Conservation (phyloP, 2,888 invertebrate genomes). For the Diploptera punctata region DNA sequence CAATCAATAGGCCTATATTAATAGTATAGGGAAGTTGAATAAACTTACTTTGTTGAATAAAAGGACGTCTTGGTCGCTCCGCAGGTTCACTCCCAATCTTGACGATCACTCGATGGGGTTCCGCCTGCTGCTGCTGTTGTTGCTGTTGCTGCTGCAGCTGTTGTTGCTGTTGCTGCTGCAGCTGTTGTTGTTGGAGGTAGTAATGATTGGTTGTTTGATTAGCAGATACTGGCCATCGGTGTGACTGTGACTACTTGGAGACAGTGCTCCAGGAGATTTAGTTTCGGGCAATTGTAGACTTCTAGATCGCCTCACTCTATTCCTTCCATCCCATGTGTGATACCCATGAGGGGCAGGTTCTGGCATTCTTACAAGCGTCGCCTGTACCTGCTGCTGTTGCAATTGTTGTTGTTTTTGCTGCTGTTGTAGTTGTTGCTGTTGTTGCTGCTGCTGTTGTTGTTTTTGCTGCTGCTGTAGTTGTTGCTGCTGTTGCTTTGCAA, state of each 20-base stretch:
- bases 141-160: conserved; percentile 39
- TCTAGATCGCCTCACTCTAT: conserved; percentile 60
- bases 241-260: conserved; percentile 47
- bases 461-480: no score
- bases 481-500: conserved; percentile 20
- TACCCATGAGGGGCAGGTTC: conserved; percentile 27
- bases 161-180: no score
- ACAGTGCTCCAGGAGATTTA: conserved; percentile 56
- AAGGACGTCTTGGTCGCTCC: conserved; percentile 47
- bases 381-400: conserved; percentile 20
- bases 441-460: no score
- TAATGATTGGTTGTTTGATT: conserved; percentile 45
- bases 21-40: no score
- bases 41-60: conserved; percentile 51
- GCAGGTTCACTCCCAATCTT: conserved; percentile 51
- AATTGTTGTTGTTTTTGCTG: no score
- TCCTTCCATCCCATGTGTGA: conserved; percentile 45
- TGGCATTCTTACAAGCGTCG: not conserved
- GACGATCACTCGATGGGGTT: conserved; percentile 53
- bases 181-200: conserved; percentile 26
- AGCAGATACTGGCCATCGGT: conserved; percentile 46
- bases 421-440: no score
- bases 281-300: conserved; percentile 69
- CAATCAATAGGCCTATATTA: not conserved
- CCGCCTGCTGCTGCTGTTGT: conserved; percentile 42